phyloP scores from a whole-genome alignment of 2,888 invertebrate species.

The Lapara coniferarum region DNA sequence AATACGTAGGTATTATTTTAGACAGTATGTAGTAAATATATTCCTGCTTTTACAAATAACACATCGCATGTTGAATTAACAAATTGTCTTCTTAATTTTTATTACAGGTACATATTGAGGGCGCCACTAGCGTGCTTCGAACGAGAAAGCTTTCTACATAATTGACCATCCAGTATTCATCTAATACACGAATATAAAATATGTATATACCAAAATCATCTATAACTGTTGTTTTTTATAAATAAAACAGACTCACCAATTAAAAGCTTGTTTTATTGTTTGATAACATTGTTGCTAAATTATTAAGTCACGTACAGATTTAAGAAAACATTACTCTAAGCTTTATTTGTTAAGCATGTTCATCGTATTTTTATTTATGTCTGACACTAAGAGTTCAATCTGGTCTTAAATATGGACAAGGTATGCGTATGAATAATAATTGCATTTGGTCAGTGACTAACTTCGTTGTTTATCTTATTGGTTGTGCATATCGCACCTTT shows the following conservation, averaged over 20 bases:
- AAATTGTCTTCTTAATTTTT: neutral
- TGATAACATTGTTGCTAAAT: slow-evolving; percentile 13
- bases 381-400: neutral
- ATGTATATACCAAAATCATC: neutral
- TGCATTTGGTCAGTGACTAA: neutral
- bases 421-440: neutral
- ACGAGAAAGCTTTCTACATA: neutral
- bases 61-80: too few species aligned
- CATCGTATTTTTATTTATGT: neutral
- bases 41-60: neutral
- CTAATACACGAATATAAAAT: neutral
- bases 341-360: neutral
- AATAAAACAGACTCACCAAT: neutral
- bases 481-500: too few species aligned
- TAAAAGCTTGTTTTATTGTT: slow-evolving; percentile 5
- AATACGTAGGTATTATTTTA: neutral
- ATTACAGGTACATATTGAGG: neutral
- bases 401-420: neutral
- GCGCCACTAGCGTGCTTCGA: neutral
- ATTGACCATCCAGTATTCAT: neutral
- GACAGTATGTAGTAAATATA: neutral
- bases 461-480: neutral
- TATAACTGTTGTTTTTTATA: neutral
- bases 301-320: slow-evolving; percentile 11
- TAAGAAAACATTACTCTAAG: neutral